phyloP scores from a whole-genome alignment of 2,797 vertebrate genomes.

The Acrocephalus scirpaceus region DNA sequence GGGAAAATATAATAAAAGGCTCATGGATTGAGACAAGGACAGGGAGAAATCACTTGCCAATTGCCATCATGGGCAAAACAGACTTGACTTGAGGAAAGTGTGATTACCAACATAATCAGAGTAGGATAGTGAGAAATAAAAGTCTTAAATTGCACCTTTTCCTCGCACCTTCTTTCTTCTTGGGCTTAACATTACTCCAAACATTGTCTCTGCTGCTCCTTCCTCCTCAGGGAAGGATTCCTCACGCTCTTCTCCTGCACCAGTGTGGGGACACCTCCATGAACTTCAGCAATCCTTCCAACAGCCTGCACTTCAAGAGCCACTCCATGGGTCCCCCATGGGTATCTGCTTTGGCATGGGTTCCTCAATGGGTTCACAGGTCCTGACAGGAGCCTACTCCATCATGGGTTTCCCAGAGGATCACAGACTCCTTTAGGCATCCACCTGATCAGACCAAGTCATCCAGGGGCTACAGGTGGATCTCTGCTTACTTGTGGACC shows the following conservation, averaged over 20 bases:
- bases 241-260: not conserved
- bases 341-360: not conserved
- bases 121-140: not conserved
- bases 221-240: not conserved
- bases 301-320: not conserved
- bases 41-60: not conserved
- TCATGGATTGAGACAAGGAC: accelerated
- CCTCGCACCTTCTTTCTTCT: not conserved
- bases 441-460: not conserved
- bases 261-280: not conserved
- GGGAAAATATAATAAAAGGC: not conserved
- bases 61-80: not conserved
- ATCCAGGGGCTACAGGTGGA: not conserved
- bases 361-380: not conserved
- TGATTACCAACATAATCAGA: not conserved
- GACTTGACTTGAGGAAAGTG: not conserved
- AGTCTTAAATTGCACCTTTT: not conserved
- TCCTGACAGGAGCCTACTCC: not conserved
- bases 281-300: not conserved
- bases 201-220: not conserved
- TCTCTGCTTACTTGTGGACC: not conserved
- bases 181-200: accelerated
- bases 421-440: not conserved
- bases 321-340: not conserved
- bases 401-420: not conserved